phyloP scores from a whole-genome alignment of 2,113 vertebrate species.

The Epinephelus cyanopodus region DNA sequence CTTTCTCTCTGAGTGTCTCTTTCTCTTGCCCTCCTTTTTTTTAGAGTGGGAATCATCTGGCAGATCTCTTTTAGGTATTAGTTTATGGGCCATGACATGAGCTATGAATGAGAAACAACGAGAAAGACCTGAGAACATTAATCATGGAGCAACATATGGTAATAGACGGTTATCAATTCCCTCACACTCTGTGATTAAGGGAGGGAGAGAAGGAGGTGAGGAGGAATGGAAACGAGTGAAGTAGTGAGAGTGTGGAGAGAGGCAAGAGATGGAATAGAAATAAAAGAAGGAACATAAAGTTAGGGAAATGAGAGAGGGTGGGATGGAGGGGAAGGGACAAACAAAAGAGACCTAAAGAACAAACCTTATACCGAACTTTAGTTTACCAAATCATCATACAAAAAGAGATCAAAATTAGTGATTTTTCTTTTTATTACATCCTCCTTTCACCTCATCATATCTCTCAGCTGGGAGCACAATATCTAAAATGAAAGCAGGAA shows the following conservation, averaged over 20 bases:
- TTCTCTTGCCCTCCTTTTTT: constrained; percentile 73
- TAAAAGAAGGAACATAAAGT: constrained; percentile 25
- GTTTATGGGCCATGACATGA: constrained; percentile 99
- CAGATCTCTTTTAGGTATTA: constrained; percentile 92
- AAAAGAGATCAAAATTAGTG: neutral
- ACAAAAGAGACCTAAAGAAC: neutral
- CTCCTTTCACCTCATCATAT: neutral
- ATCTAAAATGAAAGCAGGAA: neutral
- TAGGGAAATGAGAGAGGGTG: neutral
- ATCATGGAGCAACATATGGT: constrained; percentile 82
- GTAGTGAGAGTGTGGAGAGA: constrained; percentile 11
- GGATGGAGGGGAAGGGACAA: neutral
- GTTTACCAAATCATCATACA: neutral
- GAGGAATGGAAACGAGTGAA: constrained; percentile 36
- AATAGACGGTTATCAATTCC: constrained; percentile 80
- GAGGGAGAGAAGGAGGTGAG: constrained; percentile 50
- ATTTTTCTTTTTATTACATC: neutral
- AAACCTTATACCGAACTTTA: neutral
- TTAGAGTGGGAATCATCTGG: constrained; percentile 87
- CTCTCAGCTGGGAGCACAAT: neutral
- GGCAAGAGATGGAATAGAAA: constrained; percentile 15
- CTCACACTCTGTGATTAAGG: constrained; percentile 75
- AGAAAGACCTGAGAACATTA: constrained; percentile 83
- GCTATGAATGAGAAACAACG: constrained; percentile 91
- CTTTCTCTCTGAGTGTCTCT: constrained; percentile 63